Conservation (phyloP, 2,113 vertebrate genomes). For the Labrus mixtus region DNA sequence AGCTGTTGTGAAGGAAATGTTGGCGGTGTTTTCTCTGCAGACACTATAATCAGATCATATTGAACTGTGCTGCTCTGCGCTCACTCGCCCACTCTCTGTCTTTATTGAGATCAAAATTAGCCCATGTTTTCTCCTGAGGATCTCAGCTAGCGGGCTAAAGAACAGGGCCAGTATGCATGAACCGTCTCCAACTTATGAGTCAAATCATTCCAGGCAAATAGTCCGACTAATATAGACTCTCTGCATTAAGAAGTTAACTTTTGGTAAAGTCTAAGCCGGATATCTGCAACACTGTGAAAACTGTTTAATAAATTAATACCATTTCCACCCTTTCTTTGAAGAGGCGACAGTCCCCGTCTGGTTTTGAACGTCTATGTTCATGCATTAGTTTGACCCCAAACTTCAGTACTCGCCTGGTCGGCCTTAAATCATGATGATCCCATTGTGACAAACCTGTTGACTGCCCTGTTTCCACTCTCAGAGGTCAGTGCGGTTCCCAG, state of each 20-base stretch:
- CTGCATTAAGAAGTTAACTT: not conserved
- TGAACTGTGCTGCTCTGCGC: slow-evolving; percentile 46
- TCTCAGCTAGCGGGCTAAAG: slow-evolving; percentile 13
- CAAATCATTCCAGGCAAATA: not conserved
- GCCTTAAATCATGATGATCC: slow-evolving; percentile 13
- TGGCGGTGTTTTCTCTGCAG: slow-evolving; percentile 54
- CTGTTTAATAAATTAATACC: no score
- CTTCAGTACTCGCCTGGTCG: not conserved
- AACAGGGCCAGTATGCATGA: not conserved
- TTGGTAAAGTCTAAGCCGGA: not conserved
- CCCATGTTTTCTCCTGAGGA: slow-evolving; percentile 30
- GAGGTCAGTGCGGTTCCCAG: no score
- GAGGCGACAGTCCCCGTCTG: not conserved
- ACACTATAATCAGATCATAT: slow-evolving; percentile 62
- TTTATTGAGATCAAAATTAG: slow-evolving; percentile 58
- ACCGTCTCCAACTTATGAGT: slow-evolving; percentile 5
- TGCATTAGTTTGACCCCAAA: not conserved
- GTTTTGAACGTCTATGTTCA: not conserved
- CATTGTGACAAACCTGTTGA: slow-evolving; percentile 2
- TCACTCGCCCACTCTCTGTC: slow-evolving; percentile 53
- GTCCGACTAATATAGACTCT: not conserved
- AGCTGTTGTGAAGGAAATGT: slow-evolving; percentile 47
- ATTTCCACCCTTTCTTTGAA: not conserved
- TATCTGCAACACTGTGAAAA: no score
- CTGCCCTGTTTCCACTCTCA: not conserved